phyloP scores from a whole-genome alignment of 2,888 invertebrate species.

The Caenorhabditis sp. region DNA sequence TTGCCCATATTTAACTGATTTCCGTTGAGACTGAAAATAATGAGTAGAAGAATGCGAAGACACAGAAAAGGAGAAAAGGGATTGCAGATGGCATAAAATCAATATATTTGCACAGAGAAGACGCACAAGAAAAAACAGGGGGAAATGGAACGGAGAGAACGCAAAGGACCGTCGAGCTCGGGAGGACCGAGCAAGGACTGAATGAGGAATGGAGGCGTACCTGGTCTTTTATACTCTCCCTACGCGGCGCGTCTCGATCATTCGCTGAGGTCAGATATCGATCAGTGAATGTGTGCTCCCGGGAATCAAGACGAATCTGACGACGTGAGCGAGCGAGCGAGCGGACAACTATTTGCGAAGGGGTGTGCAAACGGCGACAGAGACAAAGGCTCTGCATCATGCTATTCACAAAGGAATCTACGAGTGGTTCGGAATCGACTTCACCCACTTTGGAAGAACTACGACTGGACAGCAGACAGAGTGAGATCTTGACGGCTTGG shows the following conservation, averaged over 20 bases:
- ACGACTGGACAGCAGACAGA: constrained; percentile 92
- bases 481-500: no score
- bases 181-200: no score
- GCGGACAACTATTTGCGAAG: neutral
- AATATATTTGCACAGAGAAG: no score
- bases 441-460: constrained; percentile 97
- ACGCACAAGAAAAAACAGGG: neutral
- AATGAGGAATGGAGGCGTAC: no score
- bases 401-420: constrained; percentile 92
- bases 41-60: neutral
- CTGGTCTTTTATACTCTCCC: no score
- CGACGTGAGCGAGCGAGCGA: neutral
- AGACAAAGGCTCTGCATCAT: constrained; percentile 89
- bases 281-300: no score
- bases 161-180: no score
- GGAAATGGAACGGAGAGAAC: neutral
- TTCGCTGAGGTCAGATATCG: no score
- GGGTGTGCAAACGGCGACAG: constrained; percentile 87
- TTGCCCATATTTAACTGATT: constrained; percentile 59
- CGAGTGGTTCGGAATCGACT: constrained; percentile 96
- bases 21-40: neutral
- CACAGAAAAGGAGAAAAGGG: neutral
- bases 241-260: no score
- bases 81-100: no score
- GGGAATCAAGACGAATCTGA: no score